These are phyloP conservation scores for Quadroppia sp. DNA, from an alignment of 2,888 invertebrate genomes.

Conservation along the genomic window DNA sequence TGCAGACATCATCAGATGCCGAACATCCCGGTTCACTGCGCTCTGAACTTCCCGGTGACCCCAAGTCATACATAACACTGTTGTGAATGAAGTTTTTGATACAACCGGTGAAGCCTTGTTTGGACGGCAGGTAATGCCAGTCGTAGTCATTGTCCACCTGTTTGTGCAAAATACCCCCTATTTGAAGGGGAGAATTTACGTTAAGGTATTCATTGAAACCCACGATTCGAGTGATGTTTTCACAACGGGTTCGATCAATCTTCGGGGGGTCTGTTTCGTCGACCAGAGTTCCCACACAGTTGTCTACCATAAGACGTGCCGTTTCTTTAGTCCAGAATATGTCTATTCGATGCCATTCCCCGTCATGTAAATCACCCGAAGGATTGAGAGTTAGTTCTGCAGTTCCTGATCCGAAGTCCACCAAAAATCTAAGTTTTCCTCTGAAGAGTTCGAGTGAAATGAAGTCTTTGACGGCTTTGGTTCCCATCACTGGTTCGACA, in stretches of 20 bases:
- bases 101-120: slow-evolving; percentile 88
- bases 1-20: slow-evolving; percentile 86
- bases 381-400: slow-evolving; percentile 72
- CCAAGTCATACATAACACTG: slow-evolving; percentile 89
- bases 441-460: slow-evolving; percentile 87
- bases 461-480: slow-evolving; percentile 73
- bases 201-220: slow-evolving; percentile 94
- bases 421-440: slow-evolving; percentile 79
- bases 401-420: slow-evolving; percentile 93
- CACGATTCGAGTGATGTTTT: slow-evolving; percentile 80
- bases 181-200: slow-evolving; percentile 88
- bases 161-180: slow-evolving; percentile 79
- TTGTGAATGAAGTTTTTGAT: slow-evolving; percentile 93
- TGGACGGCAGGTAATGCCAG: slow-evolving; percentile 49
- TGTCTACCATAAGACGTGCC: slow-evolving; percentile 86
- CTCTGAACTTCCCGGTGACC: slow-evolving; percentile 80
- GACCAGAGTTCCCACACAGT: slow-evolving; percentile 75
- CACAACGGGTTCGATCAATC: slow-evolving; percentile 83
- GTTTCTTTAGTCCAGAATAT: slow-evolving; percentile 92
- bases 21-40: slow-evolving; percentile 83
- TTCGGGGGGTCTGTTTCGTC: slow-evolving; percentile 82
- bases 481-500: slow-evolving; percentile 86
- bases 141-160: slow-evolving; percentile 45
- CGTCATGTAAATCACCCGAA: slow-evolving; percentile 78
- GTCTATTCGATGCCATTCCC: slow-evolving; percentile 95